Evolutionary conservation across 2,888 invertebrate genomes (phyloP).

Genomic region (Chaetoderma sp.): DNA sequence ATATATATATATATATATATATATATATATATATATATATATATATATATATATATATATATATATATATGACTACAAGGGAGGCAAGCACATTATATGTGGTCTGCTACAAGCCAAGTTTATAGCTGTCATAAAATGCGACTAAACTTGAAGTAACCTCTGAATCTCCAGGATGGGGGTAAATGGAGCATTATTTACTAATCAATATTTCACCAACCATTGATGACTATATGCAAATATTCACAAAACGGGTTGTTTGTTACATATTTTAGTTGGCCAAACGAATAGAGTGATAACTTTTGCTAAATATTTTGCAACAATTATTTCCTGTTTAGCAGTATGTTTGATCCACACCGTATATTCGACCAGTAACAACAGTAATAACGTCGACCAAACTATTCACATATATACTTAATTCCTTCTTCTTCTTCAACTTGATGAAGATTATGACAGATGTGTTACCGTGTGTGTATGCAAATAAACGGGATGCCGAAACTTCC

Average conservation of each 20-base stretch:
- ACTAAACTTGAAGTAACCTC: neutral
- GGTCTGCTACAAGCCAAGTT: neutral
- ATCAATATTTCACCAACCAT: too few relatives aligned
- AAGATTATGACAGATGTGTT: too few relatives aligned
- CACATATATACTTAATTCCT: neutral
- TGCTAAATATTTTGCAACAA: neutral
- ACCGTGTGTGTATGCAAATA: too few relatives aligned
- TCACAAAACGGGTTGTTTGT: neutral
- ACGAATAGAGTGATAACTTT: too few relatives aligned
- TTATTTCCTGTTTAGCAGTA: neutral
- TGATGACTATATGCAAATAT: neutral
- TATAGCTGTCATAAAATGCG: neutral
- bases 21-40: neutral
- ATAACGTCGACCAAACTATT: neutral
- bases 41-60: neutral
- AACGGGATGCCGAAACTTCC: too few relatives aligned
- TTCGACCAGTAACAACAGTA: neutral
- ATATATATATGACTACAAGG: too few relatives aligned
- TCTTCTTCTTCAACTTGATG: too few relatives aligned
- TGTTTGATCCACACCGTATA: neutral
- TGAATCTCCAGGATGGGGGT: neutral
- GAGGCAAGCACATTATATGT: neutral
- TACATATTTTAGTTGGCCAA: neutral
- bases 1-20: neutral
- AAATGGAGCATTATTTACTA: too few relatives aligned